Conservation (phyloP, 2,888 invertebrate genomes). For the Biston stratarius region DNA sequence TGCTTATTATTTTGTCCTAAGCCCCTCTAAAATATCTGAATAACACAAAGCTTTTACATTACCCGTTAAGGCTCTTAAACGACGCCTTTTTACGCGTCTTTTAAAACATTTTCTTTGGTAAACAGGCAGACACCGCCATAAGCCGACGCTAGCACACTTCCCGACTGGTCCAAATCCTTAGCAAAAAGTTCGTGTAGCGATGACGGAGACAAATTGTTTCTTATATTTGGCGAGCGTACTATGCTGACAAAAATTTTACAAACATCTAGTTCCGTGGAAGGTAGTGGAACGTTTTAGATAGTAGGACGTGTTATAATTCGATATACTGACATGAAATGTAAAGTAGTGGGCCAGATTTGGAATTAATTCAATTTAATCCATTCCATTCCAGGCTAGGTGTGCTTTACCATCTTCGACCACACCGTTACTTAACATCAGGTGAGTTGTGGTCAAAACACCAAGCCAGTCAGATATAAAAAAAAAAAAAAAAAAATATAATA, state of each 20-base stretch:
- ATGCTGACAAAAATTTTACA: constrained; percentile 19
- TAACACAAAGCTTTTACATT: constrained; percentile 22
- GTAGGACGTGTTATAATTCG: too few species aligned
- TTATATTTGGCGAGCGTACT: constrained; percentile 46
- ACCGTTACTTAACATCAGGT: too few species aligned
- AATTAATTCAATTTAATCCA: too few species aligned
- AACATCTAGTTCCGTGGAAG: too few species aligned
- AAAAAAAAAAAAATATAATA: too few species aligned
- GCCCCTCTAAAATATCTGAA: constrained; percentile 16
- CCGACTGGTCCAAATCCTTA: constrained; percentile 39
- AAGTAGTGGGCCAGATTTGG: too few species aligned
- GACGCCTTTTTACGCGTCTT: constrained; percentile 21
- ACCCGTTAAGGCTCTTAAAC: constrained; percentile 12
- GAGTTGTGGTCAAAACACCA: too few species aligned
- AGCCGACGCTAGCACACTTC: constrained; percentile 40
- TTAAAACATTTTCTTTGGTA: constrained; percentile 35
- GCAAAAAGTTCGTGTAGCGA: constrained; percentile 46
- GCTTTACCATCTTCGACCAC: too few species aligned
- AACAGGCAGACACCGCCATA: constrained; percentile 39
- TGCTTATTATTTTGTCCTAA: neutral
- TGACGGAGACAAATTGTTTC: constrained; percentile 53
- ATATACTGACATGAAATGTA: too few species aligned
- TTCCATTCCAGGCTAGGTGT: too few species aligned
- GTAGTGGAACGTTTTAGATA: too few species aligned
- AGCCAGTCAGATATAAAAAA: too few species aligned